Conservation (phyloP, 2,888 invertebrate genomes). For the Dynastes grantii region DNA sequence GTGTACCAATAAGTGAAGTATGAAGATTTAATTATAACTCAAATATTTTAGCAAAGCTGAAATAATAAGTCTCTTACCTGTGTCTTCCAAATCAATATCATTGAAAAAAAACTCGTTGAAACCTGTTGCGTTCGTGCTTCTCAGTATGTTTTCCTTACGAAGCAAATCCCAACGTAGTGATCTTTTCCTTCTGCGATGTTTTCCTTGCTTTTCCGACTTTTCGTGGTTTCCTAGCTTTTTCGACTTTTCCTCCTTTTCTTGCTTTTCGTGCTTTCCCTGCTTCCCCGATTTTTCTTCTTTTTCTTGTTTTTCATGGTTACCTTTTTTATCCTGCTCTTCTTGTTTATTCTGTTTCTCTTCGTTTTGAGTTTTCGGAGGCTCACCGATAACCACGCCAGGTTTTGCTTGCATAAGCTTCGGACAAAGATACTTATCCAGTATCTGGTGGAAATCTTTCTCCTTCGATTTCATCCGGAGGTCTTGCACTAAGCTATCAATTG, state of each 20-base stretch:
- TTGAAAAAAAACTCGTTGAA: conserved; percentile 53
- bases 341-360: no score
- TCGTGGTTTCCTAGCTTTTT: no score
- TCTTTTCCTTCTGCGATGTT: conserved; percentile 49
- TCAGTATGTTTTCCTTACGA: conserved; percentile 23
- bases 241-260: no score
- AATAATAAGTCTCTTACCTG: conserved; percentile 50
- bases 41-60: no score
- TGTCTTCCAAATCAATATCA: conserved; percentile 56
- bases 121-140: conserved; percentile 10
- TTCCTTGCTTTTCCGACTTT: no score
- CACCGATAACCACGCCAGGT: conserved; percentile 41
- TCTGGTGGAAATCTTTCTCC: conserved; percentile 50
- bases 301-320: no score
- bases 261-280: no score
- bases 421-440: conserved; percentile 48
- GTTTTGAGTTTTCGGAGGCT: not conserved
- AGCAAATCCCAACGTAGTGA: conserved; percentile 43
- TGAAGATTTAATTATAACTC: not conserved
- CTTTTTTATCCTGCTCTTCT: no score
- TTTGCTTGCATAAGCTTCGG: conserved; percentile 43
- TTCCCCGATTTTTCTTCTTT: no score
- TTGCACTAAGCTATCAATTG: conserved; percentile 59
- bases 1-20: not conserved
- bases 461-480: conserved; percentile 55